Conservation (phyloP, 2,113 vertebrate species). For the Datnioides undecimradiatus region DNA sequence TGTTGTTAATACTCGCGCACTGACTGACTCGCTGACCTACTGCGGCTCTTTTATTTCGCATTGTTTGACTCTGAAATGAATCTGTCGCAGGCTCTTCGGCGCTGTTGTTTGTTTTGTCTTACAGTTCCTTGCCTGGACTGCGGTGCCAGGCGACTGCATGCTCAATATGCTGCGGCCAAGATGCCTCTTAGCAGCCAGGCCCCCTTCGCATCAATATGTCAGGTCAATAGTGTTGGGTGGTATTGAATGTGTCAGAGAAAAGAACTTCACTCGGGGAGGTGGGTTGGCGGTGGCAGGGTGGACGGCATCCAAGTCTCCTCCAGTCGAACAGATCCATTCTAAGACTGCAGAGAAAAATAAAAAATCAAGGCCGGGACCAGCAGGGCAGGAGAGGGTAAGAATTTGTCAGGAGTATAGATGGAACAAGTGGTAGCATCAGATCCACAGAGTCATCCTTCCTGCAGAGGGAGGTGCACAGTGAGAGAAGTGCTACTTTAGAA, state of each 20-base stretch:
- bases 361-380: background rate
- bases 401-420: conserved; percentile 33
- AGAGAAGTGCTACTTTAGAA: conserved; percentile 2
- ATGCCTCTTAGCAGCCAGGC: conserved; percentile 71
- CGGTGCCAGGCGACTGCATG: conserved; percentile 27
- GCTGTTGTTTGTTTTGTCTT: background rate
- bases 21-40: background rate
- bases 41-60: background rate
- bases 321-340: conserved; percentile 43
- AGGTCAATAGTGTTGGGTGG: conserved; percentile 76
- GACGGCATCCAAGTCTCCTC: conserved; percentile 40
- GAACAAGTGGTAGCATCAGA: conserved; percentile 27
- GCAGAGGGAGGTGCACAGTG: background rate
- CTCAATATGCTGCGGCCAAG: conserved; percentile 62
- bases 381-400: conserved; percentile 1
- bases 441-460: conserved; percentile 4
- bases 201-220: conserved; percentile 76
- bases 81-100: background rate
- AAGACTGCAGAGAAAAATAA: conserved; percentile 1
- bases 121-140: conserved; percentile 6
- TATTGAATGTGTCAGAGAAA: conserved; percentile 79
- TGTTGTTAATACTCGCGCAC: conserved; percentile 53
- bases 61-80: background rate
- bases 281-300: conserved; percentile 13
- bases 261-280: conserved; percentile 59